Percentiles rank a stretch among this genome's conserved stretches.
phyloP scores from a whole-genome alignment of 2,888 invertebrate genomes.

The Dicycla oo region DNA sequence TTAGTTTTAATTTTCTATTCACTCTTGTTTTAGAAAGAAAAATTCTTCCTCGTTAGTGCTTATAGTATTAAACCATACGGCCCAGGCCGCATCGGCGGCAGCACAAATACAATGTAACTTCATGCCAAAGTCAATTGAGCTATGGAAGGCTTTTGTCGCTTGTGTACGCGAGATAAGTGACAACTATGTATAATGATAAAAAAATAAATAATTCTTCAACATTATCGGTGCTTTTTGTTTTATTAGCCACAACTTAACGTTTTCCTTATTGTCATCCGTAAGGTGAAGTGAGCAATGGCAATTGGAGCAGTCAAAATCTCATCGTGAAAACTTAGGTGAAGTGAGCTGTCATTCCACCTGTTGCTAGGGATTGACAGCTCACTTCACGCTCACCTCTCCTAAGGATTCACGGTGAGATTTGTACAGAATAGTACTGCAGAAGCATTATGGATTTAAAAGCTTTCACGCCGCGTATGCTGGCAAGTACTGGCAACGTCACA shows the following conservation, averaged over 20 bases:
- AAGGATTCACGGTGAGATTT: too few species aligned
- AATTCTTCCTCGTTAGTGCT: conserved; percentile 61
- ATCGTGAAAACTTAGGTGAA: too few species aligned
- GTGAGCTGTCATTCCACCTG: too few species aligned
- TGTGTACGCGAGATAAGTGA: conserved; percentile 89
- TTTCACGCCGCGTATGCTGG: too few species aligned
- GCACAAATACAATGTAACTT: conserved; percentile 88
- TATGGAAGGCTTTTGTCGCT: conserved; percentile 89
- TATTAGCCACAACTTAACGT: neutral
- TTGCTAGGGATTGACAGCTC: too few species aligned
- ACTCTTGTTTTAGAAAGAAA: conserved; percentile 61
- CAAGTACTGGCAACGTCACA: too few species aligned
- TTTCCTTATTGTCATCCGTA: too few species aligned
- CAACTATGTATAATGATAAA: conserved; percentile 88
- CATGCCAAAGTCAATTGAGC: conserved; percentile 91
- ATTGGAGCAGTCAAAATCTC: too few species aligned
- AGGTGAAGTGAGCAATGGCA: too few species aligned
- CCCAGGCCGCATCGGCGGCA: conserved; percentile 69
- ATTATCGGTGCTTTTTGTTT: conserved; percentile 21
- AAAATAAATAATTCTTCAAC: conserved; percentile 85
- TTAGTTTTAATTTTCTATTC: conserved; percentile 59
- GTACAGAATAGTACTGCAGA: too few species aligned
- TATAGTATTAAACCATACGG: conserved; percentile 63
- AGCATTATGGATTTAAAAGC: too few species aligned
- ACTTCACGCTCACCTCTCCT: too few species aligned